A percentile compares a stretch with the other conserved stretches of the same genome.
These are phyloP conservation scores for Craseonycteris thonglongyai DNA, from an alignment of 2,113 vertebrate species.

Conservation along the genomic window DNA sequence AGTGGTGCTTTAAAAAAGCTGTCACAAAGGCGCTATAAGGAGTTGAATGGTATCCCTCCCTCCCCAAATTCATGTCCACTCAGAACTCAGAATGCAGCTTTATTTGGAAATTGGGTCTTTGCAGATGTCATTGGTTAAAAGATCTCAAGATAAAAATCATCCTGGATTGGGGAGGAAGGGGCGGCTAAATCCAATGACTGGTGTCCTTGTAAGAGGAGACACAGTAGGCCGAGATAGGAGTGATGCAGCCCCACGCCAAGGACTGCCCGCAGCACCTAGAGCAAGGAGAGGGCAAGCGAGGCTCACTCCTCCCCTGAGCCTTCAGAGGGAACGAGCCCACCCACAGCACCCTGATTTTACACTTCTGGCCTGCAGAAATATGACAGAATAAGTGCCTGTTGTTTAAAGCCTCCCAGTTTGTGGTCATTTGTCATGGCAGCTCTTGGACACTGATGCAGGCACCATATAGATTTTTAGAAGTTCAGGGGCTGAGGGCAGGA, in stretches of 20 bases:
- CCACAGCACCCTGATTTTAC: not conserved
- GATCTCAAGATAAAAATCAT: not conserved
- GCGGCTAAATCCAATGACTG: not conserved
- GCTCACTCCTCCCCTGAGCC: not conserved
- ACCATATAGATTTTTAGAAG: not conserved
- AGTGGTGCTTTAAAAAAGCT: not conserved
- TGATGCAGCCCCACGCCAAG: not conserved
- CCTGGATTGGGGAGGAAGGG: too few species aligned
- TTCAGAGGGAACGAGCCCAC: not conserved
- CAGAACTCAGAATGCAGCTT: not conserved
- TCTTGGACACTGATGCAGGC: not conserved
- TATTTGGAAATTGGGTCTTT: not conserved
- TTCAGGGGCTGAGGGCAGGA: not conserved
- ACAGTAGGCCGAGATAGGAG: not conserved
- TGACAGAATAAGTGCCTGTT: not conserved
- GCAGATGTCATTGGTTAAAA: not conserved
- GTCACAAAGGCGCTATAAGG: not conserved
- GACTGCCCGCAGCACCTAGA: not conserved
- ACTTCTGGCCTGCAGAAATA: not conserved
- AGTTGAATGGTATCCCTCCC: not conserved
- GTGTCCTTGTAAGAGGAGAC: not conserved
- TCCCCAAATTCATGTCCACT: not conserved
- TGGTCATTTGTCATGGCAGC: not conserved
- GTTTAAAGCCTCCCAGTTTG: not conserved
- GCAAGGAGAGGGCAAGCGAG: not conserved